Base-by-base conservation (phyloP, 92 coral and sea anemone species). In the Metridium senile region DNA sequence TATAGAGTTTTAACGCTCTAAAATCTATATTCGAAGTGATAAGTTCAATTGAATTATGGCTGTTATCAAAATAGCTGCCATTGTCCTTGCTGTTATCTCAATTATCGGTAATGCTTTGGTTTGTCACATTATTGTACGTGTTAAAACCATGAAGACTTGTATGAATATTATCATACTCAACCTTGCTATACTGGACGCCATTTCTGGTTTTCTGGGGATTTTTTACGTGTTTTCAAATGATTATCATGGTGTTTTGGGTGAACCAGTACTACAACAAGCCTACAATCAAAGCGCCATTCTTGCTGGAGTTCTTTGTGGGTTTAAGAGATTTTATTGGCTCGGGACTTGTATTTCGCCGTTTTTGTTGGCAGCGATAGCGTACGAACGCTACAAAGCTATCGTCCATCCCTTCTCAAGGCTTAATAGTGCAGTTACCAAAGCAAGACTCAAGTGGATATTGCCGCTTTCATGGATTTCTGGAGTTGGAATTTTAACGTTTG, bases 141-240 rank as follows among this genome's bases (percentile, higher is more conserved):
- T 61, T 1, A 61, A 54, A 27, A 10, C 66, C 17, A 61, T 61
- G 66, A 61, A 61, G 66, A 23, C 66, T 17, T 61, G 28, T 7
- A 61, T 61, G 31, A 61, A 61, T 61, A 6, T 6, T 29, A 23
- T 61, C 33, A 23, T 61, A 23, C 31, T 61, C 9, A 61, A 61
- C 33, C 66, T 61, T 22, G 66, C 66, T 17, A 61, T 61, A 23
- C 66, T 61, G n/a, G 66, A 61, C 66, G 66, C 66, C 32, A 61
- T 61, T 21, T 10, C 8, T 1, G 29, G 30, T 23, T 27, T 61
- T 27, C 2, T 61, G 29, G 17, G 28, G 22, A 61, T 61, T 2
- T 22, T 22, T 61, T 61, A 6, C 19, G 32, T 26, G 22, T 1
- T 61, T 4, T 2, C 19, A 26, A 61, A 61, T 26, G 32, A 21